These are phyloP conservation scores for Epinotia nisella DNA, from an alignment of 2,888 invertebrate species.

Conservation along the genomic window DNA sequence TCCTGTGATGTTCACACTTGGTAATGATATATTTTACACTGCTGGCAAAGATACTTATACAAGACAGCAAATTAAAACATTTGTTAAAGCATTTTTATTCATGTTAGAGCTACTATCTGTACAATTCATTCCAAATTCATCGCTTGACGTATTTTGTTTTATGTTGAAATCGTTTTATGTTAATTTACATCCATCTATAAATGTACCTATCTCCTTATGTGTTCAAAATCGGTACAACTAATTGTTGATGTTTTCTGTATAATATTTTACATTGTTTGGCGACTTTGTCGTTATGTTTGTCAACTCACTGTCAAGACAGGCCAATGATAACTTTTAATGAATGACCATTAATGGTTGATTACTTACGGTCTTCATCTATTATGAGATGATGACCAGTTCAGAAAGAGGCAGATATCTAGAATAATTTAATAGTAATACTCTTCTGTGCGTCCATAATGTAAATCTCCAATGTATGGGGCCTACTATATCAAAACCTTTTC, in stretches of 20 bases:
- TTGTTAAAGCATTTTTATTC: background rate
- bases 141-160: conserved; percentile 36
- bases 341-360: background rate
- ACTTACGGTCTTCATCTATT: background rate
- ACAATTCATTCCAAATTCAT: conserved; percentile 38
- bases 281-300: conserved; percentile 32
- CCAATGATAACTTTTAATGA: background rate
- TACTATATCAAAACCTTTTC: background rate
- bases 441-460: background rate
- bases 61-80: background rate
- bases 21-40: background rate
- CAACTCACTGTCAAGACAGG: conserved; percentile 24
- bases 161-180: conserved; percentile 9
- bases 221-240: conserved; percentile 44
- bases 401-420: no score
- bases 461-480: background rate
- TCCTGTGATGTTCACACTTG: background rate
- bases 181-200: conserved; percentile 26
- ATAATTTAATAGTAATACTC: background rate
- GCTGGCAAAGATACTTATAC: background rate
- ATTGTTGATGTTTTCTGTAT: conserved; percentile 41
- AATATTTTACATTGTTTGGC: conserved; percentile 42
- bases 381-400: background rate
- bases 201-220: conserved; percentile 42
- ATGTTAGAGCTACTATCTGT: conserved; percentile 17